phyloP scores from a whole-genome alignment of 2,888 invertebrate species.

The Hyalella azteca region DNA sequence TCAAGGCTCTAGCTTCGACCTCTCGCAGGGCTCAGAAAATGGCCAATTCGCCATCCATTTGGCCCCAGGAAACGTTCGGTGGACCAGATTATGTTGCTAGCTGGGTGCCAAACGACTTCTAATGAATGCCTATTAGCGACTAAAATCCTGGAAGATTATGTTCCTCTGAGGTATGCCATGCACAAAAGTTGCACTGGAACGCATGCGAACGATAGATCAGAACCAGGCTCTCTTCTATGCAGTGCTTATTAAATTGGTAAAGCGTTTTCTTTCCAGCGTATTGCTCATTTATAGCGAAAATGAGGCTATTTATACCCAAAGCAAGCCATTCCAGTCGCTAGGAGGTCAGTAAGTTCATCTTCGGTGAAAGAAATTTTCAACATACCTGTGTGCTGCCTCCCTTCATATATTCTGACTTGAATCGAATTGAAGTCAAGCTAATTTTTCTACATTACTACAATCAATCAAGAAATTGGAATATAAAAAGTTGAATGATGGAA shows the following conservation, averaged over 20 bases:
- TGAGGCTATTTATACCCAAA: not conserved
- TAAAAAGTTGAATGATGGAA: too few relatives aligned
- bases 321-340: not conserved
- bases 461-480: too few relatives aligned
- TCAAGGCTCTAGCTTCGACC: not conserved
- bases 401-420: not conserved
- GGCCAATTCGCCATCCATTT: constrained; percentile 12
- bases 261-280: not conserved
- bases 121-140: constrained; percentile 24
- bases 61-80: constrained; percentile 7
- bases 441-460: not conserved
- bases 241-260: constrained; percentile 25
- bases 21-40: not conserved
- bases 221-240: not conserved
- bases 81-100: constrained; percentile 33
- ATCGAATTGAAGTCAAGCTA: too few relatives aligned
- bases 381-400: not conserved
- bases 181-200: not conserved
- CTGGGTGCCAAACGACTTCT: constrained; percentile 22
- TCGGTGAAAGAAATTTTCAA: not conserved
- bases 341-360: constrained; percentile 23
- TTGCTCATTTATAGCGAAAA: not conserved
- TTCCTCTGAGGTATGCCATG: not conserved
- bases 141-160: not conserved
- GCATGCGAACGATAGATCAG: not conserved